phyloP scores from a whole-genome alignment of 2,113 vertebrate genomes.

The Guaruba guarouba region DNA sequence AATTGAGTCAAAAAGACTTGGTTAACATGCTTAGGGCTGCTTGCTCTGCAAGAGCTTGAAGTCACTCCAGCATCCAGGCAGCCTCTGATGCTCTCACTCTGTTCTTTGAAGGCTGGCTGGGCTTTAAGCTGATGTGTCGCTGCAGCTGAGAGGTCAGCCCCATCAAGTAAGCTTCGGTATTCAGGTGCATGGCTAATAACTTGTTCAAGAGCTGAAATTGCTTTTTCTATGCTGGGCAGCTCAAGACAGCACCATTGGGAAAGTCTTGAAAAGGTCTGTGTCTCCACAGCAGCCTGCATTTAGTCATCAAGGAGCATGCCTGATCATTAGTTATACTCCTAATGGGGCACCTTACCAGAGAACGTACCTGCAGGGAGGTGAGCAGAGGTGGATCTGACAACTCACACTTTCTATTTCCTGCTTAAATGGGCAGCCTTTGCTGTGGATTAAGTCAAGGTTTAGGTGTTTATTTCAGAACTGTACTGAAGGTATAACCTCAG shows the following conservation, averaged over 20 bases:
- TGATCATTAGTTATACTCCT: not conserved
- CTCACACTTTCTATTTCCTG: not conserved
- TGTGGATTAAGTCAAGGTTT: not conserved
- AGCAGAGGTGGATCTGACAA: not conserved
- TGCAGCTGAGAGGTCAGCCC: not conserved
- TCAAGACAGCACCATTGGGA: not conserved
- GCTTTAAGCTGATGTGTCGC: accelerated
- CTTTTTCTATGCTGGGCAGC: not conserved
- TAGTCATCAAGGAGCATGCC: not conserved
- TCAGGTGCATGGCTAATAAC: not conserved
- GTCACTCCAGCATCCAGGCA: not conserved
- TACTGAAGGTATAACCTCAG: not conserved
- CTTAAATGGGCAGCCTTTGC: not conserved
- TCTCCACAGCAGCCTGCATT: not conserved
- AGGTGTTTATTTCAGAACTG: not conserved
- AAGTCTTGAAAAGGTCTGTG: not conserved
- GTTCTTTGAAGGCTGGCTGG: not conserved
- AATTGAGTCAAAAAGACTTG: not conserved
- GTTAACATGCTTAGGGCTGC: not conserved
- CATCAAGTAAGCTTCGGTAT: not conserved
- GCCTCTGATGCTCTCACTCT: not conserved
- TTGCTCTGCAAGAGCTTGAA: not conserved
- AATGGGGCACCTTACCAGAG: not conserved
- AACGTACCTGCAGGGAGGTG: not conserved
- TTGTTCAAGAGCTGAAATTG: not conserved